phyloP scores from a whole-genome alignment of 2,888 invertebrate genomes.

The Aromia moschata region DNA sequence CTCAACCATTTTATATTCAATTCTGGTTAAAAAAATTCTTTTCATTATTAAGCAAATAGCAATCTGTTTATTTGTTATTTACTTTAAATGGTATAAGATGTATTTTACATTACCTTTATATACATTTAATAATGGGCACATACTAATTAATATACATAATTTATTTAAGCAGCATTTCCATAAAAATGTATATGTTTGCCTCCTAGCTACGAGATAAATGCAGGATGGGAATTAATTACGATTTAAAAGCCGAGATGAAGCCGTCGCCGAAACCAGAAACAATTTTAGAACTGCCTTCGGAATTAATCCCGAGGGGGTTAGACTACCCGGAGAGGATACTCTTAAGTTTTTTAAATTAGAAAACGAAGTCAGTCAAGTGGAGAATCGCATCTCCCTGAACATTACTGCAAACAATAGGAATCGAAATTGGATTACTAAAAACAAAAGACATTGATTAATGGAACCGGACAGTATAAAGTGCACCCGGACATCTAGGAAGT shows the following conservation, averaged over 20 bases:
- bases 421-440: constrained; percentile 62
- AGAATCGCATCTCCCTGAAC: constrained; percentile 54
- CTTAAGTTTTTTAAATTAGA: constrained; percentile 51
- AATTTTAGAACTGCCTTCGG: constrained; percentile 7
- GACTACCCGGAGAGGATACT: constrained; percentile 38
- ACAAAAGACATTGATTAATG: constrained; percentile 63
- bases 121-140: no score
- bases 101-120: no score
- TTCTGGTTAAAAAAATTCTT: no score
- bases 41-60: no score
- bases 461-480: constrained; percentile 57
- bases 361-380: constrained; percentile 50
- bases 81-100: no score
- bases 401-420: constrained; percentile 58
- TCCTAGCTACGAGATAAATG: background rate
- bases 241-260: background rate
- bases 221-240: constrained; percentile 1
- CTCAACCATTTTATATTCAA: no score
- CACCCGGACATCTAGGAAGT: constrained; percentile 49
- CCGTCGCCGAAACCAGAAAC: constrained; percentile 3
- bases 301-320: constrained; percentile 27
- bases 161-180: no score
- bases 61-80: no score
- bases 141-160: no score
- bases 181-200: no score